Percentiles rank a stretch among this genome's conserved stretches.
Evolutionary conservation across 2,888 invertebrate genomes (phyloP).

Genomic region (Sussaba pulchella): DNA sequence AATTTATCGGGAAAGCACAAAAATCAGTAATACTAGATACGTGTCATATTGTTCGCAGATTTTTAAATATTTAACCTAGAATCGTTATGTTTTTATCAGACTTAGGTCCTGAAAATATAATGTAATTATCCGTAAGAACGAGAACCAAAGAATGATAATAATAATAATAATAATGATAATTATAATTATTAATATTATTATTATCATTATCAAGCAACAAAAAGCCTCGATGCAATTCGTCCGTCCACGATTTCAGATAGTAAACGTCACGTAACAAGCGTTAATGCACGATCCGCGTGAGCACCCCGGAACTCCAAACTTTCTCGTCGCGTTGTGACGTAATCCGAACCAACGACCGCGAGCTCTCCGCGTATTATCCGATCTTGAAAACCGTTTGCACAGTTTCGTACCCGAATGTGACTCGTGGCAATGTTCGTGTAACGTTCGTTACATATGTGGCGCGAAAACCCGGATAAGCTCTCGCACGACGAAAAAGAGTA

Average conservation of each 20-base stretch:
- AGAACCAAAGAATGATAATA: no score
- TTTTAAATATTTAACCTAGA: no score
- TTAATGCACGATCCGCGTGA: constrained; percentile 35
- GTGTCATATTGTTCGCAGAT: no score
- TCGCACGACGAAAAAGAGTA: constrained; percentile 6
- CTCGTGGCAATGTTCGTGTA: constrained; percentile 5
- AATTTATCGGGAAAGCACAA: no score
- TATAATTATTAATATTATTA: no score
- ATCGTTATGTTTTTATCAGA: no score
- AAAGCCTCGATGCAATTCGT: background rate
- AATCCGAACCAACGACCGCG: background rate
- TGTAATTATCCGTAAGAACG: no score
- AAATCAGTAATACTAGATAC: no score
- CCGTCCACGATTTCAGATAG: background rate
- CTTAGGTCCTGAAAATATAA: no score
- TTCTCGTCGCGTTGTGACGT: background rate
- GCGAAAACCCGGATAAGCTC: constrained; percentile 15
- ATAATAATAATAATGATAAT: no score
- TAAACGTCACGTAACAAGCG: constrained; percentile 25
- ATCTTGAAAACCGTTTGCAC: constrained; percentile 2
- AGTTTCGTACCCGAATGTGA: constrained; percentile 26
- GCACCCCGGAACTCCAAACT: constrained; percentile 7
- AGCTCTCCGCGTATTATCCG: background rate
- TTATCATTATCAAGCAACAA: no score
- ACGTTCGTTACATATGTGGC: constrained; percentile 1